Evolutionary conservation across 1,140 invertebrate genomes (phyloP).

Genomic region (Diachasma alloeum): DNA sequence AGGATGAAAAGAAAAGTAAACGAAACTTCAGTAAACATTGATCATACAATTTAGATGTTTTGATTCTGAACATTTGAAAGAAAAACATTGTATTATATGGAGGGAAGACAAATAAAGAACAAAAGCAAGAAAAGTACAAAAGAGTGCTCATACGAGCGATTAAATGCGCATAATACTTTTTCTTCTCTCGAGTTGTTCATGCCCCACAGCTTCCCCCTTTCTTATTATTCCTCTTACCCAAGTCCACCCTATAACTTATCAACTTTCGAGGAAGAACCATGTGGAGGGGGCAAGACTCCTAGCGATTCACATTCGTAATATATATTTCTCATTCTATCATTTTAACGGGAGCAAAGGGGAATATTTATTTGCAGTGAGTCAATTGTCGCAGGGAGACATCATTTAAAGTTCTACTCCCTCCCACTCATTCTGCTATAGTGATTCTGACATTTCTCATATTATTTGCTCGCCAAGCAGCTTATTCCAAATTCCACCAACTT

Average conservation of each 20-base stretch:
- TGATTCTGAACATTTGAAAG: not conserved
- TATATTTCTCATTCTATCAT: not conserved
- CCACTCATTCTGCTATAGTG: not conserved
- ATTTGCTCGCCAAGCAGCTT: not conserved
- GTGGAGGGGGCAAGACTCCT: not conserved
- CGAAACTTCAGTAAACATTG: not conserved
- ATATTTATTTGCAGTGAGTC: constrained; percentile 46
- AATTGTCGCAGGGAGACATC: constrained; percentile 44
- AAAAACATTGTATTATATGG: not conserved
- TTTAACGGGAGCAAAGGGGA: not conserved
- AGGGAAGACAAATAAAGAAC: not conserved
- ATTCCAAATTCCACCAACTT: not conserved
- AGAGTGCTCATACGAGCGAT: not conserved
- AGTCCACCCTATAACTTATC: not conserved
- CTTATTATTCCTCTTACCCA: not conserved
- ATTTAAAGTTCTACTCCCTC: constrained; percentile 44
- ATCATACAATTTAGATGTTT: not conserved
- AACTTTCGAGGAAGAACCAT: not conserved
- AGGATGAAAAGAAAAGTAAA: not conserved
- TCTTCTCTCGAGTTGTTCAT: not conserved
- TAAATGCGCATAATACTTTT: not conserved
- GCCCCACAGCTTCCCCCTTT: not conserved
- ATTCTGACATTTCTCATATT: not conserved
- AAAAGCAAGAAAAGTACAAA: not conserved
- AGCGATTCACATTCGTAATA: not conserved